A percentile compares a stretch with the other conserved stretches of the same genome.
Evolutionary conservation across 2,888 invertebrate genomes (phyloP).

Genomic region (Amphiduros pacificus): DNA sequence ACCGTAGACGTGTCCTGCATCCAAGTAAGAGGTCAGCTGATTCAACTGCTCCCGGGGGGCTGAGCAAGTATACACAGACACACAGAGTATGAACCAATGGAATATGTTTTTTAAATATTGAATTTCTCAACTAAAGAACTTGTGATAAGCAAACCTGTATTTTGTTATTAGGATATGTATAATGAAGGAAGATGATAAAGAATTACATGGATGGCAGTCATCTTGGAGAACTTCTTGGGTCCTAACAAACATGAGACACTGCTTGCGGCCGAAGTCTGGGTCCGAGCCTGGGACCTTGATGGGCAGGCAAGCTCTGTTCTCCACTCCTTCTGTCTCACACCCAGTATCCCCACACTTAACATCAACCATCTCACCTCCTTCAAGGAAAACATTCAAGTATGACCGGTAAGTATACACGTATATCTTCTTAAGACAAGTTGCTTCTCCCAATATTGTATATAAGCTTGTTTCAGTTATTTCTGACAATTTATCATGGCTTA

Average conservation of each 20-base stretch:
- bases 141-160: no score
- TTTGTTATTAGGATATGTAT: no score
- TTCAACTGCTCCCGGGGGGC: slow-evolving; percentile 75
- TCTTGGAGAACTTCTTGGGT: slow-evolving; percentile 25
- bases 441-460: no score
- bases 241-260: slow-evolving; percentile 32
- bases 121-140: no score
- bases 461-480: no score
- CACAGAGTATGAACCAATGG: not conserved
- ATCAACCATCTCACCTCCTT: slow-evolving; percentile 23
- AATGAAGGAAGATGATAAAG: no score
- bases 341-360: slow-evolving; percentile 31
- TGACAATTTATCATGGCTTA: no score
- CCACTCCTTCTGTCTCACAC: slow-evolving; percentile 27
- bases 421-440: no score
- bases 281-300: slow-evolving; percentile 27
- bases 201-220: no score
- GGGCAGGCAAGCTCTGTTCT: slow-evolving; percentile 30
- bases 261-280: slow-evolving; percentile 19
- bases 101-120: no score
- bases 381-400: not conserved
- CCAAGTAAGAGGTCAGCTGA: slow-evolving; percentile 82
- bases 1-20: slow-evolving; percentile 68
- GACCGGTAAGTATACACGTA: no score
- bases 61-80: slow-evolving; percentile 15